Conservation (phyloP, 1,140 invertebrate genomes). For the Drosophila micromelanica region DNA sequence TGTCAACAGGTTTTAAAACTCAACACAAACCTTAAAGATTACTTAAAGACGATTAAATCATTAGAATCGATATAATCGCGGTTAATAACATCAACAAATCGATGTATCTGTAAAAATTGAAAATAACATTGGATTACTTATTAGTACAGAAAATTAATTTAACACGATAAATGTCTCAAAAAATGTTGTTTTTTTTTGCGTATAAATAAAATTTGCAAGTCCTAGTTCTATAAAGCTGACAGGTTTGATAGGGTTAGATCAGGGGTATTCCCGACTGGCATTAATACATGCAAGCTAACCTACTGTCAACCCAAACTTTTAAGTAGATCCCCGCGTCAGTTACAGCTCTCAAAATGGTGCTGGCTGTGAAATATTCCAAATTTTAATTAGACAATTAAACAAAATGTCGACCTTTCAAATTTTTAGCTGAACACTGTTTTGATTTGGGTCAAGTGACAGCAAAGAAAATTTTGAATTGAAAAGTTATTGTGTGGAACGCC, state of each 20-base stretch:
- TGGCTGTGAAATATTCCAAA: conserved; percentile 12
- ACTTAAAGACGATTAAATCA: too few species aligned
- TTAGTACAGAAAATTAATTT: too few species aligned
- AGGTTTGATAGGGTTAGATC: neutral
- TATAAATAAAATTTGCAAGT: too few species aligned
- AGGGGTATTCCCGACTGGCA: neutral
- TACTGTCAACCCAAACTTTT: neutral
- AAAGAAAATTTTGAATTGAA: conserved; percentile 17
- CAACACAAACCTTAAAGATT: too few species aligned
- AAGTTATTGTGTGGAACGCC: neutral
- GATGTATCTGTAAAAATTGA: too few species aligned
- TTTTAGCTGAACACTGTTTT: conserved; percentile 8
- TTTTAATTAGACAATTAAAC: conserved; percentile 45
- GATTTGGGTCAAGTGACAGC: conserved; percentile 66
- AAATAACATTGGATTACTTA: too few species aligned
- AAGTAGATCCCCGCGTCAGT: conserved; percentile 22
- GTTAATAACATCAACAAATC: too few species aligned
- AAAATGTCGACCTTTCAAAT: conserved; percentile 35
- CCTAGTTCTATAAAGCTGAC: neutral
- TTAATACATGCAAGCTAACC: too few species aligned
- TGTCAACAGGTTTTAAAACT: too few species aligned
- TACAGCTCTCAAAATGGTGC: conserved; percentile 6
- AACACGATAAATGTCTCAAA: too few species aligned
- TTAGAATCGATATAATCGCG: too few species aligned
- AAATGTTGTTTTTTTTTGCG: too few species aligned